These are phyloP conservation scores for Myiozetetes cayanensis DNA, from an alignment of 2,113 vertebrate species.

Conservation along the genomic window DNA sequence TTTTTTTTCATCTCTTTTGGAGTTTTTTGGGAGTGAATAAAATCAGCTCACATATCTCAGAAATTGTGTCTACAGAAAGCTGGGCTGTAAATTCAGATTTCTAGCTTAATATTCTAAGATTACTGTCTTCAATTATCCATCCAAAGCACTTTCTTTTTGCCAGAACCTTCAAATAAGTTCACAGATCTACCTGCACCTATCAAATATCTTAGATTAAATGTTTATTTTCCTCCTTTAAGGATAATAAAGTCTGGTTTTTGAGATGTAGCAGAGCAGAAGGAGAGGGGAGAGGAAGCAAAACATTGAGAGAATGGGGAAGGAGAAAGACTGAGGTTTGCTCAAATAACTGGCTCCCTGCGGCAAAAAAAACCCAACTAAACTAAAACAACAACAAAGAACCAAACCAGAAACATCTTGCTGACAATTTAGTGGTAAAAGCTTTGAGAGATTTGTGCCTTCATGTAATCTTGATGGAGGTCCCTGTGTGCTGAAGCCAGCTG, in stretches of 20 bases:
- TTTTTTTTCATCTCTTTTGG: background rate
- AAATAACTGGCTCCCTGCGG: conserved; percentile 50
- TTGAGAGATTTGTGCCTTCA: conserved; percentile 3
- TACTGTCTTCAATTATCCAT: background rate
- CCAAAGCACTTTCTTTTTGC: conserved; percentile 16
- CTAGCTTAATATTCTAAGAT: conserved; percentile 22
- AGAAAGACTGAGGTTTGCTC: background rate
- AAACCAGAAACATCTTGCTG: background rate
- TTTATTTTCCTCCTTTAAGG: conserved; percentile 17
- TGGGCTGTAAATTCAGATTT: conserved; percentile 10
- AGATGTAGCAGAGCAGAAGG: background rate
- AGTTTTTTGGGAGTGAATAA: conserved; percentile 12
- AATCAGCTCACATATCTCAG: conserved; percentile 19
- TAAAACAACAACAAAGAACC: too few relatives aligned
- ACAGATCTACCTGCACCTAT: background rate
- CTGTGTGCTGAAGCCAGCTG: conserved; percentile 15
- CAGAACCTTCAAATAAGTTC: background rate
- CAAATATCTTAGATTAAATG: background rate
- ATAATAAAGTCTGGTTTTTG: conserved; percentile 4
- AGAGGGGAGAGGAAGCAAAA: background rate
- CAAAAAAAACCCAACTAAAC: background rate
- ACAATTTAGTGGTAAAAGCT: conserved; percentile 39
- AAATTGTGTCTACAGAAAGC: conserved; percentile 32
- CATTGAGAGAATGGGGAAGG: background rate
- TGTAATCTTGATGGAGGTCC: background rate